Evolutionary conservation across 2,113 vertebrate species (phyloP), one percentile per base, ranked within the genome.

Genomic region (Clarias macrocephalus): DNA sequence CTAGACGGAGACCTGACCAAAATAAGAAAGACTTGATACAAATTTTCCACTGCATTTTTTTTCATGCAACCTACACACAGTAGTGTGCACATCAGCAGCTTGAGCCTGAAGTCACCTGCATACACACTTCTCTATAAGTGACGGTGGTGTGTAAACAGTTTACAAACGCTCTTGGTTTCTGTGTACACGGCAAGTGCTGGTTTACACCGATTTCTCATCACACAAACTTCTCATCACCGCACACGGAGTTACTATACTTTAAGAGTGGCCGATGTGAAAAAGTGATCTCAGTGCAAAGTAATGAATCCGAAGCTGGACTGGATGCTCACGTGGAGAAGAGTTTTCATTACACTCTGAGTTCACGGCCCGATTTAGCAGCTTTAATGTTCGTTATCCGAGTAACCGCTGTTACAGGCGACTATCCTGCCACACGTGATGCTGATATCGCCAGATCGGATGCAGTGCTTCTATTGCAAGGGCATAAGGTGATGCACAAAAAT

Each of bases 301-400:
- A 82, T 75, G 68, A 82, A 59, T 42, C 52, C 60, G 65, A 23
- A 66, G 79, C 65, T 57, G 25, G 42, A 37, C n/a, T 62, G 13
- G 48, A 82, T 42, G 60, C 37, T 89, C 86, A 86, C 81, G 81
- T 81, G 75, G 62, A 63, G 30, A 59, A 59, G 63, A 63, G 80
- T 59, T 87, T 83, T 68, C 84, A 84, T 88, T 89, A 83, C 86
- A 88, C 66, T 57, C 42, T 19, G 52, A 66, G 62, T 10, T 52
- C 77, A 9, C 57, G 21, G 57, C 84, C 66, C 16, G 63, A 66
- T 80, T 57, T 65, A 63, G 73, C 80, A 89, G 70, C 83, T 65
- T 59, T 75, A 18, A 63, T 33, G 21, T 37, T 86, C 54, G 30
- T 59, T 33, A 66, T 42, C 73, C 59, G n/a, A 48, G 28, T 56